Evolutionary conservation across 2,113 vertebrate genomes (phyloP), one percentile per base, ranked within the genome.

Genomic region (Platycercus adscitus): DNA sequence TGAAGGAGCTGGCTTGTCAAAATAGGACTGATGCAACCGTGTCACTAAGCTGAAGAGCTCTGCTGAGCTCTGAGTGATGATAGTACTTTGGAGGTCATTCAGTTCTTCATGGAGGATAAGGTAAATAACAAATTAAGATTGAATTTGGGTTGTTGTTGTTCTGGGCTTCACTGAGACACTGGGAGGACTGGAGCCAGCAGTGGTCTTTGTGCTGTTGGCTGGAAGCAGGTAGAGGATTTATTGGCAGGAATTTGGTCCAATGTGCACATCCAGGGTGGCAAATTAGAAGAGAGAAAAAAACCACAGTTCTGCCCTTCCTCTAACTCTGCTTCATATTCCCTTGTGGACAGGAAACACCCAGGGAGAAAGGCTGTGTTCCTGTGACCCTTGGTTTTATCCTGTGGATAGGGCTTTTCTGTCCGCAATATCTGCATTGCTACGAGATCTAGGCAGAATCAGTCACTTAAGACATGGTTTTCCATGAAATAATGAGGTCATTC

Each of bases 271-370:
- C 79, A 61, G 79, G 76, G 35, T 41, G 50, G 46, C 10, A 73
- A 76, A 63, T 52, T 33, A 68, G 8, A 10, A 69, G 9, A 58
- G 26, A 31, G 28, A 3, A n/a, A 78, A 81, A 82, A 81, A 17
- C 1, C 1, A 0, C 28, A 47, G 20, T 28, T 88, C 52, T 78
- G 10, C 6, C 9, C 39, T 76, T 20, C 17, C 44, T 65, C 53
- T 85, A 41, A 43, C n/a, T 63, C 43, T 72, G 31, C n/a, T n/a
- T 53, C 11, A 3, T 69, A 17, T 47, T 47, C 15, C 9, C 37
- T 37, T 3, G 0, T 16, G 65, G 12, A 12, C 26, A 43, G 44
- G 9, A 46, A 89, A 71, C 4, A 64, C 17, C 9, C 0, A 0
- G 12, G 37, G 2, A 75, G n/a, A 80, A 88, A 17, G 9, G 11